These are phyloP conservation scores for Euura lappo DNA, from an alignment of 1,140 invertebrate species.

Conservation along the genomic window DNA sequence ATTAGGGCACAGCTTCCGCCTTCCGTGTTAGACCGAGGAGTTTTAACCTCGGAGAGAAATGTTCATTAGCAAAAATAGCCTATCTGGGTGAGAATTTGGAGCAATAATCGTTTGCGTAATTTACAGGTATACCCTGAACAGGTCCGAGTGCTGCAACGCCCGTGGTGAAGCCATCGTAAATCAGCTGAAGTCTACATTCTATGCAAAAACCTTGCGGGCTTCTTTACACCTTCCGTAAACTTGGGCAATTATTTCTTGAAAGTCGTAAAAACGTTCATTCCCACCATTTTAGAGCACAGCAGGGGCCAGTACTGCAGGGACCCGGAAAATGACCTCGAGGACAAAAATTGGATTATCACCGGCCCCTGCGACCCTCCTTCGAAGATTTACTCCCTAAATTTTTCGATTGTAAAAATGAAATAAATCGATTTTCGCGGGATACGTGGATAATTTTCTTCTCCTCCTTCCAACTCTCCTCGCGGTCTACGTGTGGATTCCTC, in stretches of 20 bases:
- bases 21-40: not conserved
- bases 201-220: not conserved
- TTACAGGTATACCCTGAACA: not conserved
- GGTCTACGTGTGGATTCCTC: too few relatives aligned
- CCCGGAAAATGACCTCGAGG: not conserved
- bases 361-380: not conserved
- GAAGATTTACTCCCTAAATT: not conserved
- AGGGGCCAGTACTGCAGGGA: not conserved
- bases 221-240: not conserved
- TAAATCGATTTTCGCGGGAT: not conserved
- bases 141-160: not conserved
- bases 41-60: not conserved
- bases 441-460: not conserved
- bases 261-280: not conserved
- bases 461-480: not conserved
- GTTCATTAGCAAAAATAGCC: too few relatives aligned
- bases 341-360: conserved; percentile 7
- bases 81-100: not conserved
- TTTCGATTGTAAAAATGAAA: not conserved
- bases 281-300: not conserved
- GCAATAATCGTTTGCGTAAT: conserved; percentile 7
- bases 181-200: not conserved
- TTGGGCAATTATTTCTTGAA: too few relatives aligned
- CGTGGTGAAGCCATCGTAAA: not conserved
- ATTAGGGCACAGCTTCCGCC: not conserved